Evolutionary conservation across 2,797 vertebrate genomes (phyloP).

Genomic region (Lutjanus campechanus): DNA sequence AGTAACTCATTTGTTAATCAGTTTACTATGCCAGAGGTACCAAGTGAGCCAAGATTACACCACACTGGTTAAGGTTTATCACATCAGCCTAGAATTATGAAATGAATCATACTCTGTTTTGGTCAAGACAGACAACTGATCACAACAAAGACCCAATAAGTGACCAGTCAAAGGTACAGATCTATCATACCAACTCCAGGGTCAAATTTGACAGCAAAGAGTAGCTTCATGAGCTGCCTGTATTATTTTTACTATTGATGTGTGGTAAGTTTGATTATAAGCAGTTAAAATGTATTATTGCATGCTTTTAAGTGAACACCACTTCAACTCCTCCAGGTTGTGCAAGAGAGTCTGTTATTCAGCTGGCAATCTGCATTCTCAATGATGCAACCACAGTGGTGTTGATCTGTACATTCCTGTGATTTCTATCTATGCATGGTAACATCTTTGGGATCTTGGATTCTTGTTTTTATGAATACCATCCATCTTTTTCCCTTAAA

Average conservation of each 20-base stretch:
- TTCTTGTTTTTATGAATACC: not conserved
- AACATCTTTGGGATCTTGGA: not conserved
- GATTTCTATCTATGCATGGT: not conserved
- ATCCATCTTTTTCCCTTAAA: not conserved
- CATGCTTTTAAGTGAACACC: not conserved
- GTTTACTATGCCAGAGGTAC: not conserved
- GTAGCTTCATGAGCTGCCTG: not conserved
- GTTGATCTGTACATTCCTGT: not conserved
- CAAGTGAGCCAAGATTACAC: not conserved
- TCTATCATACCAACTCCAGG: not conserved
- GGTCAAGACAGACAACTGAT: not conserved
- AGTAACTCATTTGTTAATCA: not conserved
- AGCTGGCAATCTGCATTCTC: constrained; percentile 1
- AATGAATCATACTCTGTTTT: not conserved
- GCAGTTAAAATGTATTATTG: not conserved
- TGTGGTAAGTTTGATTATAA: not conserved
- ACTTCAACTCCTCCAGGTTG: constrained; percentile 13
- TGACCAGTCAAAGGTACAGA: not conserved
- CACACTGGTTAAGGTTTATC: not conserved
- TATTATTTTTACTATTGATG: not conserved
- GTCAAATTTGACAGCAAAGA: not conserved
- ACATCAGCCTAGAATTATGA: not conserved
- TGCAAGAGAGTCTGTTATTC: constrained; percentile 24
- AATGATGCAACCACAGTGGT: constrained; percentile 11
- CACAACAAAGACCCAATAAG: not conserved